Evolutionary conservation across 2,797 vertebrate species (phyloP).

Genomic region (Mycteria americana): DNA sequence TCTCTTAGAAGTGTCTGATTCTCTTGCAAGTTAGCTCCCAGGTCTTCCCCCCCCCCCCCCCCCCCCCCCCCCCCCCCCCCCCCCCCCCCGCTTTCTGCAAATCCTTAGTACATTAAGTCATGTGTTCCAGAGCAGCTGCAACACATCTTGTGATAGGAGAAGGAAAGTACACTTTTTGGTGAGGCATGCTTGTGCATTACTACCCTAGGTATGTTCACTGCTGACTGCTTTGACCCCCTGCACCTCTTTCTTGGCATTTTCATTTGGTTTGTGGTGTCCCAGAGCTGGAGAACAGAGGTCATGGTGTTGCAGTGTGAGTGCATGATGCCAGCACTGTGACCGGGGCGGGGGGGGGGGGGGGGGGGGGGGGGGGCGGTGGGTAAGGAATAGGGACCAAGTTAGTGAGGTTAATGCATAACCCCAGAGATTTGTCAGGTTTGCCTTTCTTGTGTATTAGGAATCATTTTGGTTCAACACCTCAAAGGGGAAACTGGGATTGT

Average conservation of each 20-base stretch:
- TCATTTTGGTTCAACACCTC: neutral
- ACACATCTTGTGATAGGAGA: neutral
- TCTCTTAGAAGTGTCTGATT: neutral
- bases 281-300: neutral
- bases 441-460: neutral
- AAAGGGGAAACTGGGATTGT: neutral
- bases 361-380: too few species aligned
- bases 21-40: neutral
- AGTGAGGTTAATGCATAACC: neutral
- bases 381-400: neutral
- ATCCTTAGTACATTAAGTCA: neutral
- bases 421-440: neutral
- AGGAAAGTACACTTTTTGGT: neutral
- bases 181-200: neutral
- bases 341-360: too few species aligned
- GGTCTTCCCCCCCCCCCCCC: too few species aligned
- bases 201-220: neutral
- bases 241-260: accelerated
- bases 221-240: neutral
- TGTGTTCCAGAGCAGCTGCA: slow-evolving; percentile 41
- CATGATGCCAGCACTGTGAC: neutral
- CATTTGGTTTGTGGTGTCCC: accelerated
- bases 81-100: too few species aligned
- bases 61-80: too few species aligned
- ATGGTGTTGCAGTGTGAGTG: accelerated